Evolutionary conservation across 2,888 invertebrate species (phyloP), one percentile per base, ranked within the genome.

Genomic region (Trissolcus japonicus): DNA sequence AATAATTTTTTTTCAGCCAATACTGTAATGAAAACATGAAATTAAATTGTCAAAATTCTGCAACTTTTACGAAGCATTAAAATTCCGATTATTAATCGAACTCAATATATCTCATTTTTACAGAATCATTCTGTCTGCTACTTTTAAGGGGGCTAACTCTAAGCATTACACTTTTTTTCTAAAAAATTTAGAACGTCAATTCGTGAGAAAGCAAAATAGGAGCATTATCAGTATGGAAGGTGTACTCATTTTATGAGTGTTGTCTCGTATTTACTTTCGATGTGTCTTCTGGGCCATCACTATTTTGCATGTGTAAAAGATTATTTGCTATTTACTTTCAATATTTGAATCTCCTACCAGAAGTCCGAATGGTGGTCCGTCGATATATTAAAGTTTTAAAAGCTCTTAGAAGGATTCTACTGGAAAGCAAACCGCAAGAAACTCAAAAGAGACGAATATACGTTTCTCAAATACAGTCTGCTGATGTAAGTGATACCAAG

Each of bases 261-360:
- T 51, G 43, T 60, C 60, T 53, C 17, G 16, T 61, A 13, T 66
- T 73, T 66, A 41, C 51, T 46, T 53, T 62, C 7, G 35, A 56
- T 17, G 14, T 40, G n/a, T 25, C 50, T 21, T 59, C 35, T 56
- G 9, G 16, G 17, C 35, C 4, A 46, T 35, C 51, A 43, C 21
- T 16, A 48, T 14, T 66, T 67, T 71, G 50, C 66, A 73, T 60
- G 65, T 65, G 68, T 65, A 50, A 35, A 9, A 68, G 73, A 65
- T 73, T 73, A 73, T 73, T 77, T 69, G 73, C 77, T 68, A 41
- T 73, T 77, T 77, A 68, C 60, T 68, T 67, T 57, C 57, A 67
- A 50, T 63, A 21, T 25, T 21, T 51, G 55, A 41, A 63, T 57
- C 77, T 53, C 68, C 60, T 60, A 63, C 60, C 48, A 63, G 68